phyloP scores from a whole-genome alignment of 2,888 invertebrate genomes.

The Drosophila subquinaria region DNA sequence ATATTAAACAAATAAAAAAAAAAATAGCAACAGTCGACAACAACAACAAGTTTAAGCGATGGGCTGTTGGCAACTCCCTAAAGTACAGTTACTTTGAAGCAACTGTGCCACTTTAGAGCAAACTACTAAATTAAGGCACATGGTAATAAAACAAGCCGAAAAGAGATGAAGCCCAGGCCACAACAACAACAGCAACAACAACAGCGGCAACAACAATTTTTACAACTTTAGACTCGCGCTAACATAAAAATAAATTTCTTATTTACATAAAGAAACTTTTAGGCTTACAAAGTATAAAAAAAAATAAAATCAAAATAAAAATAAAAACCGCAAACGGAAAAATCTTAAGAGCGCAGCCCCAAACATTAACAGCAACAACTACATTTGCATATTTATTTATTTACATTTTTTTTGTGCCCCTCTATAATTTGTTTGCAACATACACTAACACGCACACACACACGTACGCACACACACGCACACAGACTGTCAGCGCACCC shows the following conservation, averaged over 20 bases:
- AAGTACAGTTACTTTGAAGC: slow-evolving; percentile 63
- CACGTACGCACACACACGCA: not conserved
- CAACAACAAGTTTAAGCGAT: slow-evolving; percentile 7
- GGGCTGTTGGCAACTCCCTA: slow-evolving; percentile 52
- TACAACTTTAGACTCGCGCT: slow-evolving; percentile 76
- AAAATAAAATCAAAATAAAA: slow-evolving; percentile 35
- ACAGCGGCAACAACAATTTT: slow-evolving; percentile 59
- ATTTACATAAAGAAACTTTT: slow-evolving; percentile 81
- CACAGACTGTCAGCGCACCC: slow-evolving; percentile 1
- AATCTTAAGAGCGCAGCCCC: slow-evolving; percentile 39
- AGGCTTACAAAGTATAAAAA: slow-evolving; percentile 47
- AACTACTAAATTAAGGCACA: slow-evolving; percentile 76
- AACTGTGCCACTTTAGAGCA: slow-evolving; percentile 55
- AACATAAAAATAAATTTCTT: slow-evolving; percentile 80
- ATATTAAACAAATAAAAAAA: slow-evolving; percentile 31
- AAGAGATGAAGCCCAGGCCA: slow-evolving; percentile 48
- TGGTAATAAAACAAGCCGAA: slow-evolving; percentile 69
- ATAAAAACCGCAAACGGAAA: slow-evolving; percentile 67
- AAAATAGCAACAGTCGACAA: slow-evolving; percentile 43
- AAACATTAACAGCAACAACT: slow-evolving; percentile 71
- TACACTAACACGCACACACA: slow-evolving; percentile 31
- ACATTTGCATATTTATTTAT: slow-evolving; percentile 77
- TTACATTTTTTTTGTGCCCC: slow-evolving; percentile 47
- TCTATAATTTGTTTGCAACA: slow-evolving; percentile 69
- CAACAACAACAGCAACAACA: slow-evolving; percentile 38